Base-by-base conservation (phyloP, 2,797 vertebrate species). In the Spinibarbus caldwelli region DNA sequence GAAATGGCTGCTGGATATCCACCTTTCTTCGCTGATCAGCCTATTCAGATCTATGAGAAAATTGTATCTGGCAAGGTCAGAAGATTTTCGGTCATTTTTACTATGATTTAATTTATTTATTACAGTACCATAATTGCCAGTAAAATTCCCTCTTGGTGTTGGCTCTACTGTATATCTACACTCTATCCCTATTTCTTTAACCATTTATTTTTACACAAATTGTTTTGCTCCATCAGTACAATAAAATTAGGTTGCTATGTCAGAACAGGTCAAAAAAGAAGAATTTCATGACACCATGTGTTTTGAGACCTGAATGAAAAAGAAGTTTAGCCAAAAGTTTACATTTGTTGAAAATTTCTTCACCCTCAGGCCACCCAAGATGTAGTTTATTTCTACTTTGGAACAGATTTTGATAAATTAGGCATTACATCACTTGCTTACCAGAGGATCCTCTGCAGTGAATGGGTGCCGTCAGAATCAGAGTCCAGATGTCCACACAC, bases 1-100 rank as follows among this genome's bases (percentile, higher is more conserved):
- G 98, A 99, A 95, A 99, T 99, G 98, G 98, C 98, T 87, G 98
- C 98, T 91, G 98, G 98, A 86, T 99, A 99, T 91, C 98, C 98
- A 90, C 98, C 98, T 0, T 99, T 99, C 95, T 99, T 99, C 90
- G 98, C 98, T 90, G 98, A 99, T 93, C 98, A 99, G 90, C 98
- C 98, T 26, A 99, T 99, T 93, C 98, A 99, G 92, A 99, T 99
- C 94, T 99, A 99, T 36, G 98, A 99, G 95, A 99, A 99, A 95
- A 99, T 99, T 88, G 98, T 99, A 90, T 99, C 98, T 90, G 98
- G 98, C 93, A 99, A 99, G 96, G 98, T 99, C 92, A 89, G 91
- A 21, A 49, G n/a, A n/a, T n/a, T n/a, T n/a, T n/a, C n/a, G n/a
- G 15, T 31, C 2, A 64, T 29, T 15, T 29, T 15, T 62, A n/a